Evolutionary conservation across 2,888 invertebrate species (phyloP), one percentile per base, ranked within the genome.

Genomic region (Sphecodes monilicornis): DNA sequence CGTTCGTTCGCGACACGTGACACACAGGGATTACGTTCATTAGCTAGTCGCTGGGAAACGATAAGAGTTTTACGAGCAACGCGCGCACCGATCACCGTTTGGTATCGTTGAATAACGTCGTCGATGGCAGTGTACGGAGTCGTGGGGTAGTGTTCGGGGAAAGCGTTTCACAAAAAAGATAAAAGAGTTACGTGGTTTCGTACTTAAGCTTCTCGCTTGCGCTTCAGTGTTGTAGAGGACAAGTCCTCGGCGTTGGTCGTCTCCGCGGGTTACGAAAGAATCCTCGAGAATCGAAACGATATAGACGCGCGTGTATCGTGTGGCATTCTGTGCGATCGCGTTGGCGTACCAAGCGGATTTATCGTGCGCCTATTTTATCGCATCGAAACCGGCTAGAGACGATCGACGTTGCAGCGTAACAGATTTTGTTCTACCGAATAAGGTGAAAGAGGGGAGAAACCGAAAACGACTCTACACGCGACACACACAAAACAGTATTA

Each of bases 401-500:
- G 64, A 64, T 64, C 32, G 36, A 22, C 32, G 64, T 18, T 22
- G 10, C 64, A 22, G 64, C 18, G 22, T 22, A 32, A 36, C 8
- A 3, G 36, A 64, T 64, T 36, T 64, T 32, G 22, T 64, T 36
- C 18, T 64, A 18, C 64, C 36, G 36, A 32, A 64, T 18, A 32
- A 18, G 16, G 22, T 36, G 32, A 22, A 29, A 64, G 22, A 64
- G 2, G 18, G 18, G 36, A 22, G 26, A 18, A 64, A 29, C 64
- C 64, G 64, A 36, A 22, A 36, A 64, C 32, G 36, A 64, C 64
- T 64, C 64, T 64, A 68, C 77, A 66, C 72, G 60, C 79, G 54
- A 85, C 73, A 76, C 54, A 54, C 43, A 70, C 36, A 64, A 74
- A 84, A 83, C 85, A 85, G 85, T 86, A 86, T 86, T 86, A 86